phyloP scores from a whole-genome alignment of 1,140 invertebrate species.

The Halictus rubicundus region DNA sequence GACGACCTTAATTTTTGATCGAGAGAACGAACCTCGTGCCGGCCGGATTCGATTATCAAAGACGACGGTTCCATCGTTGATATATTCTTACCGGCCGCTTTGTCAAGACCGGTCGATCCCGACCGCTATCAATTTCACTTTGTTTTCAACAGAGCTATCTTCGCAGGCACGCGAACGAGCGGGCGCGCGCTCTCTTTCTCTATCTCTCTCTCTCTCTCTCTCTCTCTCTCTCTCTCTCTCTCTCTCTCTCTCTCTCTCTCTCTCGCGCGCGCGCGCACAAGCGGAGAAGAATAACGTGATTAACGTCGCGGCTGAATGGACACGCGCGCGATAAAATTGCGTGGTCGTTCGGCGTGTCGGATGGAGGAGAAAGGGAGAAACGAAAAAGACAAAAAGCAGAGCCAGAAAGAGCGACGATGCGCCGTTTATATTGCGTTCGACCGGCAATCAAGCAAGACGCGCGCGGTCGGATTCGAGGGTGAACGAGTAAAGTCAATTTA shows the following conservation, averaged over 20 bases:
- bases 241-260: no score
- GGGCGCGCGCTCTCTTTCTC: no score
- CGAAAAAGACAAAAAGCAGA: not conserved
- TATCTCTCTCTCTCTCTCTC: no score
- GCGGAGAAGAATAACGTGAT: conserved; percentile 17
- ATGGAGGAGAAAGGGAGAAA: no score
- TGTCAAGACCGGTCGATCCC: conserved; percentile 10
- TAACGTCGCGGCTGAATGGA: conserved; percentile 2
- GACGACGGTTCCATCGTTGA: not conserved
- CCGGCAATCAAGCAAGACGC: conserved; percentile 51
- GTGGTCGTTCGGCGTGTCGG: not conserved
- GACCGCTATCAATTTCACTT: conserved; percentile 44
- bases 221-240: no score
- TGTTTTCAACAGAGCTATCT: not conserved
- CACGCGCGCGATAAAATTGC: not conserved
- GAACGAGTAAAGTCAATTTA: conserved; percentile 49
- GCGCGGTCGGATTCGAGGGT: not conserved
- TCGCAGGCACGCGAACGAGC: no score
- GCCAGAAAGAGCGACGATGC: not conserved
- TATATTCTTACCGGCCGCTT: not conserved
- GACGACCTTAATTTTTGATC: conserved; percentile 40
- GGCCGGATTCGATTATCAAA: conserved; percentile 21
- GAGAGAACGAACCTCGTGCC: not conserved
- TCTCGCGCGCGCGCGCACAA: no score
- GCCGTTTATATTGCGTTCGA: conserved; percentile 36